phyloP scores from a whole-genome alignment of 2,888 invertebrate genomes.

The Litoditis marina region DNA sequence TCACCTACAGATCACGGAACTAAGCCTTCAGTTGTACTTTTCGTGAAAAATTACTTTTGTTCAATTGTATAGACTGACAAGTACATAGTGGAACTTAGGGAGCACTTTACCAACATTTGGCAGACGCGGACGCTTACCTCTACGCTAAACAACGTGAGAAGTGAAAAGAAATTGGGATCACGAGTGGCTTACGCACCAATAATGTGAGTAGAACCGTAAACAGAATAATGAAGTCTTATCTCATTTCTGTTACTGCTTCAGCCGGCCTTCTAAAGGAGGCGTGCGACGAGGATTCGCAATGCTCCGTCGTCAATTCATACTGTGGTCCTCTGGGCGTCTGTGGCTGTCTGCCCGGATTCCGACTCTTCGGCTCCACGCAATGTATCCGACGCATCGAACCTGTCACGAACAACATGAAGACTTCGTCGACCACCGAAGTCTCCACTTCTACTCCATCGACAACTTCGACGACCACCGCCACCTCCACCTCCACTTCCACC shows the following conservation, averaged over 20 bases:
- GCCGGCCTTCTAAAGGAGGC: slow-evolving; percentile 41
- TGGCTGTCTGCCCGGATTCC: slow-evolving; percentile 36
- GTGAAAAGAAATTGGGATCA: too few species aligned
- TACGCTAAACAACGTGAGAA: too few species aligned
- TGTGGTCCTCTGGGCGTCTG: slow-evolving; percentile 36
- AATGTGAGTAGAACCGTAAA: too few species aligned
- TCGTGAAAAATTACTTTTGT: too few species aligned
- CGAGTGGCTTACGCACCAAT: too few species aligned
- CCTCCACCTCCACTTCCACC: slow-evolving; percentile 8
- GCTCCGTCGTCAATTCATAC: slow-evolving; percentile 34
- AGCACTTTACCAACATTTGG: too few species aligned
- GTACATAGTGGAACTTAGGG: too few species aligned
- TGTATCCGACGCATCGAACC: slow-evolving; percentile 25
- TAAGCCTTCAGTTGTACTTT: too few species aligned
- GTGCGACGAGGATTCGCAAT: slow-evolving; percentile 30
- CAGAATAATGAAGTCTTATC: too few species aligned
- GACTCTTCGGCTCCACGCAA: slow-evolving; percentile 47
- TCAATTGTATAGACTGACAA: too few species aligned
- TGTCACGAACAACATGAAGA: slow-evolving; percentile 6
- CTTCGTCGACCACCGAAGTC: slow-evolving; percentile 10
- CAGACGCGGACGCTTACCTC: too few species aligned
- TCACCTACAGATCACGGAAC: too few species aligned
- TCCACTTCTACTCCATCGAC: slow-evolving; percentile 6
- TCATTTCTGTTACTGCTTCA: slow-evolving; percentile 12
- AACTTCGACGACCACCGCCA: slow-evolving; percentile 3